phyloP scores from a whole-genome alignment of 2,113 vertebrate species.

The Aythya baeri region DNA sequence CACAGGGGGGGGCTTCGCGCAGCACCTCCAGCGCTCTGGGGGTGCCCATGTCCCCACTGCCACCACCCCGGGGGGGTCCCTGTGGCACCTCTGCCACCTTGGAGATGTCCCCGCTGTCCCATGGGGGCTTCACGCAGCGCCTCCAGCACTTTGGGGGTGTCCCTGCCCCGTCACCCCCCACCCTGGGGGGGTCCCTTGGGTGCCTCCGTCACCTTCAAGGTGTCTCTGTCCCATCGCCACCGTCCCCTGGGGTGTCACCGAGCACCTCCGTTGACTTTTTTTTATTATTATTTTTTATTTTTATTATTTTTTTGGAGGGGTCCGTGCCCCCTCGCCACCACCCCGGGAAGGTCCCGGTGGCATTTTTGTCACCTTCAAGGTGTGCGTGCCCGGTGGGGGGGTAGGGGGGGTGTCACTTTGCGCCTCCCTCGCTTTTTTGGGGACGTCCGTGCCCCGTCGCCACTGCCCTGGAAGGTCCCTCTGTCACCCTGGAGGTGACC shows the following conservation, averaged over 20 bases:
- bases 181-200: neutral
- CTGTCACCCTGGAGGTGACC: no score
- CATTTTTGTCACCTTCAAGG: neutral
- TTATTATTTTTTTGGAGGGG: neutral
- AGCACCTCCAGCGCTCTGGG: neutral
- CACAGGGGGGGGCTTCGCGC: neutral
- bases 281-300: no score
- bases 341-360: neutral
- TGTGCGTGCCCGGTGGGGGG: neutral
- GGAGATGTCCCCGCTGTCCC: neutral
- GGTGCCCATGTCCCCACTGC: fast-evolving
- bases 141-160: neutral
- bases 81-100: neutral
- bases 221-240: neutral
- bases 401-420: no score
- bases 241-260: neutral
- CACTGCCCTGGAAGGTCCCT: no score
- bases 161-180: no score
- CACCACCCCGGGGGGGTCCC: no score
- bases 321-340: fast-evolving
- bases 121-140: neutral
- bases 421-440: no score
- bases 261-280: neutral
- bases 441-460: no score
- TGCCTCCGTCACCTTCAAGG: neutral